These are phyloP conservation scores for Kryptolebias ocellatus DNA, from an alignment of 2,797 vertebrate genomes.

Conservation along the genomic window DNA sequence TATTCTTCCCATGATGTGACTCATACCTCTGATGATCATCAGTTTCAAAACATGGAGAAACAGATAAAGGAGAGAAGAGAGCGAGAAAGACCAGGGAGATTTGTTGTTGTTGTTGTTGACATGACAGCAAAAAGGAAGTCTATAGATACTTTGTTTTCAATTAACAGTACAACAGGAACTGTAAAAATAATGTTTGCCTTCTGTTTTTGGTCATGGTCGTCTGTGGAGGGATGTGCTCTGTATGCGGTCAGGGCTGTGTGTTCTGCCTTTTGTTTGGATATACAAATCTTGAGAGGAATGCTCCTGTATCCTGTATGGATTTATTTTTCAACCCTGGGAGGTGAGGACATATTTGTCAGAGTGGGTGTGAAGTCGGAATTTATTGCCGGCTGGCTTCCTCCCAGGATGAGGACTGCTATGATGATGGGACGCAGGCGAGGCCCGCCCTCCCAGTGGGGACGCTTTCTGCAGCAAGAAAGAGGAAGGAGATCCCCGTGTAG, in stretches of 20 bases:
- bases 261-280: constrained; percentile 33
- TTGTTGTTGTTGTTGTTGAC: too few species aligned
- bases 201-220: constrained; percentile 23
- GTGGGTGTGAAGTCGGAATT: constrained; percentile 87
- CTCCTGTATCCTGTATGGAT: constrained; percentile 68
- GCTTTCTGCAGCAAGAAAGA: constrained; percentile 70
- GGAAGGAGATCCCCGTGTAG: constrained; percentile 61
- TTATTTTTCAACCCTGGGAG: constrained; percentile 76
- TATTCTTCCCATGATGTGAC: too few species aligned
- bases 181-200: constrained; percentile 41
- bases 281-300: constrained; percentile 56
- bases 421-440: constrained; percentile 80
- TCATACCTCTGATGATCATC: too few species aligned
- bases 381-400: constrained; percentile 85
- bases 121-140: too few species aligned
- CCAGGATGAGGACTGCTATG: constrained; percentile 79
- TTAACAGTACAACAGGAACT: constrained; percentile 50
- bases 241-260: constrained; percentile 2
- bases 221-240: constrained; percentile 23
- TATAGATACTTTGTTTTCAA: too few species aligned
- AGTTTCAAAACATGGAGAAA: too few species aligned
- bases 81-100: too few species aligned
- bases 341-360: constrained; percentile 83
- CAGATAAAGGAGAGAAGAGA: too few species aligned
- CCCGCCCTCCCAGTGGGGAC: constrained; percentile 76